phyloP scores from a whole-genome alignment of 2,113 vertebrate species.

The Epinephelus moara region DNA sequence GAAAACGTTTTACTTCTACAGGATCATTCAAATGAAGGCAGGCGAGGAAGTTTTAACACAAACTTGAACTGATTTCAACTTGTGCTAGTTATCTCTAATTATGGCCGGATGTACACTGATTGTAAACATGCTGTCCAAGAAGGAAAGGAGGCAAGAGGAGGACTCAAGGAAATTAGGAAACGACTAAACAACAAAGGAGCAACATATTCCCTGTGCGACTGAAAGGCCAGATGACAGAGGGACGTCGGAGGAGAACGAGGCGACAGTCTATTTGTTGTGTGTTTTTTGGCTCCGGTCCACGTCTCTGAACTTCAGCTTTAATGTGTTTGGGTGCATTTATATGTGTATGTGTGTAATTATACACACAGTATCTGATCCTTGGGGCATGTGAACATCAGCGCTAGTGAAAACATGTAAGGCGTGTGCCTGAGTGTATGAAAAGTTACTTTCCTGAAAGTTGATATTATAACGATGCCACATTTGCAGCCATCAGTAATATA shows the following conservation, averaged over 20 bases:
- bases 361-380: constrained; percentile 4
- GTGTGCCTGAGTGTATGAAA: background rate
- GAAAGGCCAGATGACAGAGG: constrained; percentile 20
- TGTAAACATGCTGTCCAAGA: background rate
- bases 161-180: constrained; percentile 12
- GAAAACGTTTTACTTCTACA: too few relatives aligned
- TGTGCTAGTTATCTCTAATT: background rate
- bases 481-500: background rate
- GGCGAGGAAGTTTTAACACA: background rate
- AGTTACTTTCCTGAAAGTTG: background rate
- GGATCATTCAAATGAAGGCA: background rate
- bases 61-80: background rate
- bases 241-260: background rate
- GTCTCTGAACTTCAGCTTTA: constrained; percentile 21
- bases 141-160: background rate
- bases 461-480: background rate
- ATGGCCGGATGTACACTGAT: background rate
- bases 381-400: constrained; percentile 10
- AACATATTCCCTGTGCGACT: constrained; percentile 26
- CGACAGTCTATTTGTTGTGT: background rate
- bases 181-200: background rate
- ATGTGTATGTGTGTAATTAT: background rate
- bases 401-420: background rate
- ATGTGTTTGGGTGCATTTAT: constrained; percentile 24
- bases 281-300: constrained; percentile 25